Evolutionary conservation across 2,113 vertebrate species (phyloP).

Genomic region (Picathartes gymnocephalus): DNA sequence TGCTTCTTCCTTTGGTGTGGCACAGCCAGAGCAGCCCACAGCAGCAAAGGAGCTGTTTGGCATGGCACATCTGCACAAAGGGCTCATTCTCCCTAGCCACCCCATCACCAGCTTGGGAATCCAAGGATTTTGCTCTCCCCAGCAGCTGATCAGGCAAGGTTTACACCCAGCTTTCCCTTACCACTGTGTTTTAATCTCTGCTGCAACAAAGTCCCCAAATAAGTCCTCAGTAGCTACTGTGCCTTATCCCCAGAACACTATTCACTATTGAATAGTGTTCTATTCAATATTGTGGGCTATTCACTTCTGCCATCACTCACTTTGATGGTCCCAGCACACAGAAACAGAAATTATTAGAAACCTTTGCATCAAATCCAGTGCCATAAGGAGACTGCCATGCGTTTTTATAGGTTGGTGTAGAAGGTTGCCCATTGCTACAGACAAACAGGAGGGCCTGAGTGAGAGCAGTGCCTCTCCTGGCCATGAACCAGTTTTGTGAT

Average conservation of each 20-base stretch:
- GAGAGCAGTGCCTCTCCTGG: neutral
- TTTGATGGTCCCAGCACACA: neutral
- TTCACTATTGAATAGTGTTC: no score
- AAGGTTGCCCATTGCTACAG: fast-evolving
- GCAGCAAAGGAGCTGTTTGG: neutral
- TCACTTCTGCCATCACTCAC: neutral
- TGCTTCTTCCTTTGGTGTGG: neutral
- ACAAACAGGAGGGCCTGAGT: neutral
- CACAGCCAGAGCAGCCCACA: neutral
- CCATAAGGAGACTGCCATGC: neutral
- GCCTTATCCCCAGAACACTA: neutral
- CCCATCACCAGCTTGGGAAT: neutral
- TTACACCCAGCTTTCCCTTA: neutral
- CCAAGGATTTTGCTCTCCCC: neutral
- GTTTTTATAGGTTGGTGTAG: neutral
- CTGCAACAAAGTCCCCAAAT: neutral
- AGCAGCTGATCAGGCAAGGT: neutral
- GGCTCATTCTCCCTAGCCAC: neutral
- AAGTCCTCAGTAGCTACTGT: neutral
- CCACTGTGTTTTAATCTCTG: neutral
- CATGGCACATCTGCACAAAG: neutral
- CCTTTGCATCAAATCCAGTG: neutral
- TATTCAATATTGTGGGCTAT: no score
- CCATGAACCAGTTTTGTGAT: fast-evolving
- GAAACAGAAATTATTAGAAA: neutral